Evolutionary conservation across 2,797 vertebrate genomes (phyloP).

Genomic region (Alauda arvensis): DNA sequence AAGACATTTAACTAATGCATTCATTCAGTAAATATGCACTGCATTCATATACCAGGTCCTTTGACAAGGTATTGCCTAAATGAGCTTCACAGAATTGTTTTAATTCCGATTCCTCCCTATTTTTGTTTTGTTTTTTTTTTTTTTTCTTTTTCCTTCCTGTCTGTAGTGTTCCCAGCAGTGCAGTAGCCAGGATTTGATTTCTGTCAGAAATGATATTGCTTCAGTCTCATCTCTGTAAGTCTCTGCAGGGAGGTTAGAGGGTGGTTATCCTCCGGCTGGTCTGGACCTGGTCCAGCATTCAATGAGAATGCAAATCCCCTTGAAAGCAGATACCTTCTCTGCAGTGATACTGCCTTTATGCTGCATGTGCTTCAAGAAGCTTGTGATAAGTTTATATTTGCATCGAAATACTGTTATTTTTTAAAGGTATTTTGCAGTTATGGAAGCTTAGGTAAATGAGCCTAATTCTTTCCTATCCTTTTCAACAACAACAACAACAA

Average conservation of each 20-base stretch:
- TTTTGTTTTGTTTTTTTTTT: not conserved
- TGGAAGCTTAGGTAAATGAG: not conserved
- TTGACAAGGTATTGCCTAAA: conserved; percentile 28
- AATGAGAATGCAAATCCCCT: conserved; percentile 61
- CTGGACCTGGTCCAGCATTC: conserved; percentile 58
- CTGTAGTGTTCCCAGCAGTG: conserved; percentile 54
- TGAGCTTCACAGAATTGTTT: conserved; percentile 9
- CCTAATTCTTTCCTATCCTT: not conserved
- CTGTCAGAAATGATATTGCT: conserved; percentile 66
- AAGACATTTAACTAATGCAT: not conserved
- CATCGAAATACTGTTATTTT: not conserved
- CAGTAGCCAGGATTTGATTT: conserved; percentile 64
- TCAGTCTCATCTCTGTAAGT: conserved; percentile 52
- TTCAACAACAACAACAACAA: not conserved
- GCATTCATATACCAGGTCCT: not conserved
- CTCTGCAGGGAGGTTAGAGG: conserved; percentile 48
- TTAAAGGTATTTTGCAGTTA: not conserved
- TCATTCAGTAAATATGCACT: not conserved
- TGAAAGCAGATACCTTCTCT: conserved; percentile 59
- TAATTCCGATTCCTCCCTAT: conserved; percentile 13
- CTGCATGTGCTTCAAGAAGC: conserved; percentile 1
- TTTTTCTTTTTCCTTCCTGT: not conserved
- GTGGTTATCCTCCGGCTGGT: conserved; percentile 52
- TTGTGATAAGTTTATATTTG: conserved; percentile 17
- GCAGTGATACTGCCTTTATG: conserved; percentile 7